Percentiles rank a stretch among this genome's conserved stretches.
These are phyloP conservation scores for Sitta carolinensis DNA, from an alignment of 2,797 vertebrate genomes.

Conservation along the genomic window DNA sequence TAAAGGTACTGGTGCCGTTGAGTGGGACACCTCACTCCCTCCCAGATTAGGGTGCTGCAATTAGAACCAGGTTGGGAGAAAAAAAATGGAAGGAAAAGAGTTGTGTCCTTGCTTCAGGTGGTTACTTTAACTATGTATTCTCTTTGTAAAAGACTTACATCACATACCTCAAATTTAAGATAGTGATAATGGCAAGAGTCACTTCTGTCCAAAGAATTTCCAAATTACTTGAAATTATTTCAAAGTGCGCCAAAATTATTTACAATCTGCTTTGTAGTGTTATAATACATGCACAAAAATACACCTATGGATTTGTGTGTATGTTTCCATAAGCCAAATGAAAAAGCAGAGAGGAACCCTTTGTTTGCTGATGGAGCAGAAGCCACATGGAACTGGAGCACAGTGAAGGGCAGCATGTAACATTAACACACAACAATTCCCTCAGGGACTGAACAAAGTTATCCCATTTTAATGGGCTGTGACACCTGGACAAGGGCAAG, in stretches of 20 bases:
- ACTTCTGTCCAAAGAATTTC: not conserved
- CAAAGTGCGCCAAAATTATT: not conserved
- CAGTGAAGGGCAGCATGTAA: not conserved
- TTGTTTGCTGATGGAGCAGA: not conserved
- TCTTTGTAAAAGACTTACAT: not conserved
- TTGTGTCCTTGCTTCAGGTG: not conserved
- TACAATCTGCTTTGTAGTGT: not conserved
- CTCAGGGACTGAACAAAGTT: not conserved
- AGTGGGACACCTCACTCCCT: not conserved
- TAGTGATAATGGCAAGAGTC: not conserved
- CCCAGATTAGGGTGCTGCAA: not conserved
- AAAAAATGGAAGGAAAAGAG: not conserved
- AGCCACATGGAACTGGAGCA: not conserved
- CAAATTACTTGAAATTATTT: not conserved
- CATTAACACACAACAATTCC: not conserved
- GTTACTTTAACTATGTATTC: not conserved
- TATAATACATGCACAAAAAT: not conserved
- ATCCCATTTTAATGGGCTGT: not conserved
- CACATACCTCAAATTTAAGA: not conserved
- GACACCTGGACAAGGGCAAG: not conserved
- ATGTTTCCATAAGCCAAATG: not conserved
- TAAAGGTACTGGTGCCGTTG: not conserved
- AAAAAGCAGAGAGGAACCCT: not conserved
- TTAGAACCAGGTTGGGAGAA: rapidly evolving
- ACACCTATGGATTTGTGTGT: not conserved